A percentile compares a stretch with the other conserved stretches of the same genome.
Evolutionary conservation across 2,888 invertebrate species (phyloP).

Genomic region (Axea sp.): DNA sequence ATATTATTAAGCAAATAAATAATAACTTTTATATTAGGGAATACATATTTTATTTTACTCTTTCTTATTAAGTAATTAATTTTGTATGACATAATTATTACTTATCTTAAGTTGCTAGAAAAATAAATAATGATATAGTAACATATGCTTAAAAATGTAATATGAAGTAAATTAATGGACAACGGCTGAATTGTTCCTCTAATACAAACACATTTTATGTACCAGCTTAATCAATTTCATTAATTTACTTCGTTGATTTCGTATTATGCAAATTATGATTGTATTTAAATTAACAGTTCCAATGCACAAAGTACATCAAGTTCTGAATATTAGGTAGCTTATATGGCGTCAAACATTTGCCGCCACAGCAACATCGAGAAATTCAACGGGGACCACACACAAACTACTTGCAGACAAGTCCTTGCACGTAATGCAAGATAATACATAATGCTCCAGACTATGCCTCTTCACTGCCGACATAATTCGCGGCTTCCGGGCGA

Average conservation of each 20-base stretch:
- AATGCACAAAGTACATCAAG: slow-evolving; percentile 35
- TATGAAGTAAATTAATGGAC: too few relatives aligned
- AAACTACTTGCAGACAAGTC: slow-evolving; percentile 65
- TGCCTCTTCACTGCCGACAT: slow-evolving; percentile 66
- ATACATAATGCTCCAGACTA: slow-evolving; percentile 64
- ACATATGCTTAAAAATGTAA: too few relatives aligned
- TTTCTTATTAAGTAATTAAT: too few relatives aligned
- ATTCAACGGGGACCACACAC: slow-evolving; percentile 66
- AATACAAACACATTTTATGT: too few relatives aligned
- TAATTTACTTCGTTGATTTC: slow-evolving; percentile 12
- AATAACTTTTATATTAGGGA: too few relatives aligned
- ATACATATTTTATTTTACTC: too few relatives aligned
- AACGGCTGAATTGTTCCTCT: too few relatives aligned
- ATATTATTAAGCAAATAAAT: too few relatives aligned
- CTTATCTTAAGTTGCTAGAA: too few relatives aligned
- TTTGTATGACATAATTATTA: too few relatives aligned
- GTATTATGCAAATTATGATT: slow-evolving; percentile 45
- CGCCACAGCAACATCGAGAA: slow-evolving; percentile 48
- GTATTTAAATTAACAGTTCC: slow-evolving; percentile 46
- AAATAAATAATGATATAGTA: too few relatives aligned
- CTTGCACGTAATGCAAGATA: slow-evolving; percentile 67
- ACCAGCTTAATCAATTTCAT: slow-evolving; percentile 48
- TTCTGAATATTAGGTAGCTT: slow-evolving; percentile 41
- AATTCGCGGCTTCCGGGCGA: slow-evolving; percentile 77
- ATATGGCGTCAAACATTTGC: slow-evolving; percentile 54